Conservation (phyloP, 2,113 vertebrate genomes). For the Glareola pratincola region DNA sequence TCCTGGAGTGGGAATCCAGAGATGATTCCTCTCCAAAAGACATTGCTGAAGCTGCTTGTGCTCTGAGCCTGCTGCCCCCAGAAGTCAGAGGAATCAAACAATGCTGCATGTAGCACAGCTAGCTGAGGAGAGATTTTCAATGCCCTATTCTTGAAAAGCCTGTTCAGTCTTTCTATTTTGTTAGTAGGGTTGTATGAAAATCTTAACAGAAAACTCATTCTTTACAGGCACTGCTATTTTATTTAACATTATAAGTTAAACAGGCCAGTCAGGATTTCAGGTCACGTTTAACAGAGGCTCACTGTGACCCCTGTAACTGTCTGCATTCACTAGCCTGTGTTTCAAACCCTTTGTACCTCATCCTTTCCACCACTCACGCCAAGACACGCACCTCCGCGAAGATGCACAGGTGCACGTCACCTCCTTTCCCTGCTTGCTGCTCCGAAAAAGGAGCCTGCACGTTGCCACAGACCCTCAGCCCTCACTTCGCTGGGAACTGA, state of each 20-base stretch:
- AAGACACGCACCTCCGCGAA: fast-evolving
- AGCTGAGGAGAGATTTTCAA: background rate
- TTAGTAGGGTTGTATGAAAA: background rate
- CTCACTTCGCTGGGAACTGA: background rate
- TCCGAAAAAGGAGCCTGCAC: background rate
- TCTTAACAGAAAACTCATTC: background rate
- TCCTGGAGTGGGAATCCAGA: background rate
- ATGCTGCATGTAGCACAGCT: background rate
- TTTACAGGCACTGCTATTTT: background rate
- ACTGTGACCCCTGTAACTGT: background rate
- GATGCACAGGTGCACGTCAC: background rate
- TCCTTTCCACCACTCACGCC: background rate
- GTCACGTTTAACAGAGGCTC: background rate
- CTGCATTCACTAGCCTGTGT: background rate
- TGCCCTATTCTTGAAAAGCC: background rate
- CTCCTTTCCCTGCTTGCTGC: background rate
- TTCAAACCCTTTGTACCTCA: background rate
- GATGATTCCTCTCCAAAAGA: background rate
- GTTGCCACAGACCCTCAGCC: background rate
- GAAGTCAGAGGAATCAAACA: background rate
- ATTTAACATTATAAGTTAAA: background rate
- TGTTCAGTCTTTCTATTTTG: background rate
- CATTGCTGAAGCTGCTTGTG: background rate
- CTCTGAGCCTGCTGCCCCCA: background rate
- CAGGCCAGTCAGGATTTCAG: background rate